Base-by-base conservation (phyloP, 2,113 vertebrate genomes). In the Colistium nudipinnis region DNA sequence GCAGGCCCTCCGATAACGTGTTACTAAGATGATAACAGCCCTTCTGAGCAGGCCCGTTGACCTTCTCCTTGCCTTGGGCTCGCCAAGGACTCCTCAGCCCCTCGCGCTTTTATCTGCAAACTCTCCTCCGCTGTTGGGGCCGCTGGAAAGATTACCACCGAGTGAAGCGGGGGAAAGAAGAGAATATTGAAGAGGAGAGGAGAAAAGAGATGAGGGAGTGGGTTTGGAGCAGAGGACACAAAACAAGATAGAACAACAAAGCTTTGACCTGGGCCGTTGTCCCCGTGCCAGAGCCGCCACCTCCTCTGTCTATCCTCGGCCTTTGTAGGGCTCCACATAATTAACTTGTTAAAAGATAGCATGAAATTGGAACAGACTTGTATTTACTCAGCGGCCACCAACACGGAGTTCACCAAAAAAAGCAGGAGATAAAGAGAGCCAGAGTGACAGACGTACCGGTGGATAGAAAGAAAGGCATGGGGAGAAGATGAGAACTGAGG, bases 11-110 rank as follows among this genome's bases (percentile, higher is more conserved):
- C 90, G 94, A 94, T 95, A 95, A 94, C 91, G 94, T 93, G 92
- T 93, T 94, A 93, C 92, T 93, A 89, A 90, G 92, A 94, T 94
- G 93, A 95, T 95, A 96, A 94, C 84, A 77, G 90, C 90, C 88
- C 91, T 92, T 95, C 94, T 94, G 94, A 94, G 92, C 89, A 92
- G 88, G 91, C 91, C 94, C 87, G 93, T 95, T 97, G 94, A 95
- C 95, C 95, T 96, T 95, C 93, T 92, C 91, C 90, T 93, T 93
- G 93, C 94, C 91, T 93, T 81, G 87, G 92, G 94, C 91, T 95
- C 92, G 84, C 91, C 92, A 94, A 93, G 94, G 91, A 96, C 92
- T 93, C 87, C 93, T 88, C 87, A 90, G 90, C 89, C 88, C 91
- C 84, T 91, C 31, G 36, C 60, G 59, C 91, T 94, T 94, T 95